Percentiles rank a stretch among this genome's conserved stretches.
These are phyloP conservation scores for Megaceryle maxima DNA, from an alignment of 2,113 vertebrate species.

Conservation along the genomic window DNA sequence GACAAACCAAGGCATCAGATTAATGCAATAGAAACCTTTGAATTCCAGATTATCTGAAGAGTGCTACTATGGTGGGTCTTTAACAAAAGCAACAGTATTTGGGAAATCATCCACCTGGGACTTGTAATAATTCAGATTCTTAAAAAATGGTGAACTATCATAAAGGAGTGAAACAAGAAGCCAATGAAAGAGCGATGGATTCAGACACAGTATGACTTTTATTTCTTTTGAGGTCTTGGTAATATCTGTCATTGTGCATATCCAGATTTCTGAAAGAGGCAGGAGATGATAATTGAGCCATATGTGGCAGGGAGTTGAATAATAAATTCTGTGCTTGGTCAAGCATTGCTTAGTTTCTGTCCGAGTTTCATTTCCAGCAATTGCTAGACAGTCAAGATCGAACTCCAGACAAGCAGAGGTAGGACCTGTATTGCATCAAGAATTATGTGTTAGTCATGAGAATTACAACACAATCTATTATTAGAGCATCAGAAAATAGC, in stretches of 20 bases:
- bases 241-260: not conserved
- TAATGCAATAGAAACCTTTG: not conserved
- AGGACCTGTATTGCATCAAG: conserved; percentile 31
- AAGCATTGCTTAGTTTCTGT: conserved; percentile 38
- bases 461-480: not conserved
- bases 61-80: not conserved
- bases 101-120: not conserved
- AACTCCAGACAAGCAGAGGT: conserved; percentile 36
- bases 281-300: conserved; percentile 2
- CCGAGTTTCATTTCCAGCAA: conserved; percentile 57
- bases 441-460: conserved; percentile 49
- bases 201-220: not conserved
- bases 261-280: not conserved
- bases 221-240: not conserved
- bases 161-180: not conserved
- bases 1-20: not conserved
- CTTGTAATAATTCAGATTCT: not conserved
- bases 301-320: not conserved
- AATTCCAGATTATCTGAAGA: not conserved
- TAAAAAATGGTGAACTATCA: not conserved
- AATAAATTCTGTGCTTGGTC: conserved; percentile 23
- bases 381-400: conserved; percentile 53
- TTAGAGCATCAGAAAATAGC: conserved; percentile 53
- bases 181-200: not conserved
- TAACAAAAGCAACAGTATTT: not conserved